Base-by-base conservation (phyloP, 1,140 invertebrate species). In the Bombus waltoni region DNA sequence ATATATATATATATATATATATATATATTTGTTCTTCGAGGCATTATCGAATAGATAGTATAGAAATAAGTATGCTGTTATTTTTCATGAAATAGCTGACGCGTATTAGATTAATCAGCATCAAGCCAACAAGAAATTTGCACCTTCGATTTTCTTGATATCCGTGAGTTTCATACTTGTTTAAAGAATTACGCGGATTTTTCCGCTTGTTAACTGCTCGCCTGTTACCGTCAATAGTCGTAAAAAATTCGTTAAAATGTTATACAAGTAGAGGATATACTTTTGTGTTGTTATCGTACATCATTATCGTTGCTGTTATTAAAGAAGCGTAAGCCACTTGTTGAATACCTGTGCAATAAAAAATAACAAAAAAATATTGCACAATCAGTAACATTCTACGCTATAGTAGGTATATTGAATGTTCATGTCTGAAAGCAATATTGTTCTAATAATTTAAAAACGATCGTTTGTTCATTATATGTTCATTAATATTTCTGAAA, bases 101-200 rank as follows among this genome's bases (percentile, higher is more conserved):
- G 32, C 38, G 1, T 57, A 2, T 40, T 28, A 40, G 4, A 35
- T 66, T 66, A 53, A 15, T 47, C 40, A 28, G 25, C 47, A 4
- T 42, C 4, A 9, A 59, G n/a, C 9, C 13, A 40, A 11, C 32
- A 62, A 2, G 38, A 82, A 75, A 75, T 72, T 57, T 62, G 9
- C 35, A 70, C 4, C 5, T 42, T 53, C 5, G 9, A 38, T 80
- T 15, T 32, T 32, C 15, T 11, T 18, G 25, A 62, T 18, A 38
- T 35, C n/a, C 22, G 28, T 13, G 13, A 38, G 3, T 53, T 72
- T 72, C 42, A 47, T 65, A 4, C 22, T 3, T 53, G 38, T 47
- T 65, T n/a, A n/a, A 77, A 42, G 35, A 65, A 57, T 25, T 9
- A 9, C 32, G 22, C 15, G 74, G 35, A 22, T 77, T 83, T 83